Evolutionary conservation across 2,797 vertebrate genomes (phyloP).

Genomic region (Sebastes cheni): DNA sequence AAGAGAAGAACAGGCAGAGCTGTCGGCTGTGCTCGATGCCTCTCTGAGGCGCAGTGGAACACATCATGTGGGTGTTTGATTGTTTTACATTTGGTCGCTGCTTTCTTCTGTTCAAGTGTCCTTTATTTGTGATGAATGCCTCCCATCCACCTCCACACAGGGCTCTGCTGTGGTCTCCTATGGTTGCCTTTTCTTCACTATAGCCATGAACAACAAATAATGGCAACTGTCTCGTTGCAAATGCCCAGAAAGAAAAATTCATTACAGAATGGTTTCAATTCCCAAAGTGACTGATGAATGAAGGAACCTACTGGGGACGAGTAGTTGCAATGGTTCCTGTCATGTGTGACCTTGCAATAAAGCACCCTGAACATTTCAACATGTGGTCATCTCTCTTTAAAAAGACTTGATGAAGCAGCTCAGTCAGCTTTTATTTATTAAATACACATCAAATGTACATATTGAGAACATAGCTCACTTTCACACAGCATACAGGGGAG

Average conservation of each 20-base stretch:
- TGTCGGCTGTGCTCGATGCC: not conserved
- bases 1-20: too few species aligned
- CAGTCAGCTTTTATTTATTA: constrained; percentile 41
- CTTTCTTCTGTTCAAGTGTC: constrained; percentile 42
- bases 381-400: not conserved
- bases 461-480: not conserved
- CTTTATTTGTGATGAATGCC: constrained; percentile 8
- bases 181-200: constrained; percentile 11
- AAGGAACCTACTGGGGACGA: not conserved
- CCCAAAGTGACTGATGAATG: not conserved
- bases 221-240: not conserved
- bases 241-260: not conserved
- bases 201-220: not conserved
- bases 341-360: constrained; percentile 57
- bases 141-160: not conserved
- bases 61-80: not conserved
- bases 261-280: not conserved
- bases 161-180: not conserved
- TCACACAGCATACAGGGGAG: not conserved
- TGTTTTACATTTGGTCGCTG: not conserved
- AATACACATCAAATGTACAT: constrained; percentile 18
- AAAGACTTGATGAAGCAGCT: not conserved
- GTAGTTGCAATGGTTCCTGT: constrained; percentile 26
- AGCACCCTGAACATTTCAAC: constrained; percentile 27
- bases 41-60: not conserved